These are phyloP conservation scores for Nomada flava DNA, from an alignment of 2,888 invertebrate genomes.

Conservation along the genomic window DNA sequence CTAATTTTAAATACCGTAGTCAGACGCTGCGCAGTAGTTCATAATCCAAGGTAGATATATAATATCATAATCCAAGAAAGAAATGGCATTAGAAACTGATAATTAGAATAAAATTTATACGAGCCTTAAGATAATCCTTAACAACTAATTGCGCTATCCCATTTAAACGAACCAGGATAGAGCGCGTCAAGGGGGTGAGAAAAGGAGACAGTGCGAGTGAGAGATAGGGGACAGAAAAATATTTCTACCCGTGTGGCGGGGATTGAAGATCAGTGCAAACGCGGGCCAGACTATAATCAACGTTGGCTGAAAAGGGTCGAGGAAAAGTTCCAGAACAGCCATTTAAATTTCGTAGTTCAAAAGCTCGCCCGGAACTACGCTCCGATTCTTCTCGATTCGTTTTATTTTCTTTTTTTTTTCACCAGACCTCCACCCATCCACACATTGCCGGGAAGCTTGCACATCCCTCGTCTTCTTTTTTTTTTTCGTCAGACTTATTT, in stretches of 20 bases:
- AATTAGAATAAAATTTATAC: no score
- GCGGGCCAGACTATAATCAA: conserved; percentile 22
- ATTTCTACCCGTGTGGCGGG: conserved; percentile 18
- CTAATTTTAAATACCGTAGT: no score
- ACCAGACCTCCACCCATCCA: not conserved
- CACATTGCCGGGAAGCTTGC: not conserved
- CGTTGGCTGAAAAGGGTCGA: conserved; percentile 18
- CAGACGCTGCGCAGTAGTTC: no score
- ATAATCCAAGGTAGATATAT: no score
- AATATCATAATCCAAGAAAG: no score
- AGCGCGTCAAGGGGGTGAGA: no score
- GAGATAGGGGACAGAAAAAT: not conserved
- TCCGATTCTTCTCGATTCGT: conserved; percentile 13
- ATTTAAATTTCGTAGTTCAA: conserved; percentile 43
- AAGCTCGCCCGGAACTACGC: not conserved
- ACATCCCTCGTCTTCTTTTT: not conserved
- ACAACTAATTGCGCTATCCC: no score
- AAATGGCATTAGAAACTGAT: no score
- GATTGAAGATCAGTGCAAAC: conserved; percentile 45
- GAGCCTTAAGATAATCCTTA: no score
- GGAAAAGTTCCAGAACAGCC: conserved; percentile 37
- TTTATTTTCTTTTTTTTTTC: not conserved
- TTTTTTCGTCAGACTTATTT: not conserved
- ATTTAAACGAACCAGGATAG: no score
- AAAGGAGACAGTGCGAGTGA: not conserved